Evolutionary conservation across 2,888 invertebrate genomes (phyloP).

Genomic region (Dusona sp.): DNA sequence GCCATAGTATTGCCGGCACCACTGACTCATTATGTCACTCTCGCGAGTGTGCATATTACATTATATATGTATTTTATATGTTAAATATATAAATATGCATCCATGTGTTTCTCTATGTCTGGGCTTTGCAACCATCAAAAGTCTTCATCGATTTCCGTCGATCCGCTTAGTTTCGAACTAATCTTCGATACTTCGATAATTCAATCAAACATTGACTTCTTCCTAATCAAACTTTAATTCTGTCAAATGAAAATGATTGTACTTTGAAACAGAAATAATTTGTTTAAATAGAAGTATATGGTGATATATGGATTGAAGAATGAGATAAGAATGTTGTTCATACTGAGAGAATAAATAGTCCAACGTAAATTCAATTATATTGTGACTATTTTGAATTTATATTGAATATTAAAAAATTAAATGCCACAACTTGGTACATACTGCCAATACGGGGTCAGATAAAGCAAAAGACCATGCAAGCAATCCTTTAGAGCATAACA

Average conservation of each 20-base stretch:
- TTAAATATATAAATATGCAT: constrained; percentile 34
- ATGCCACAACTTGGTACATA: background rate
- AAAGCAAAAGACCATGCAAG: too few relatives aligned
- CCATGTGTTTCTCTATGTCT: background rate
- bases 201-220: background rate
- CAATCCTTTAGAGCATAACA: too few relatives aligned
- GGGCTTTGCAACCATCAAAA: constrained; percentile 17
- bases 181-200: background rate
- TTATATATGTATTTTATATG: too few relatives aligned
- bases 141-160: constrained; percentile 57
- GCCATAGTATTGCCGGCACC: constrained; percentile 77
- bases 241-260: background rate
- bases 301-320: background rate
- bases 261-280: too few relatives aligned
- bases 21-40: constrained; percentile 81
- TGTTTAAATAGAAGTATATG: background rate
- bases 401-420: background rate
- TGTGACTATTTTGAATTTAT: background rate
- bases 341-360: too few relatives aligned
- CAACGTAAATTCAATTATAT: too few relatives aligned
- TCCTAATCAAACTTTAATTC: background rate
- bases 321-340: too few relatives aligned
- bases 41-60: constrained; percentile 53
- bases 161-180: constrained; percentile 1
- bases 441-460: too few relatives aligned